Evolutionary conservation across 2,113 vertebrate genomes (phyloP).

Genomic region (Crocuta crocuta): DNA sequence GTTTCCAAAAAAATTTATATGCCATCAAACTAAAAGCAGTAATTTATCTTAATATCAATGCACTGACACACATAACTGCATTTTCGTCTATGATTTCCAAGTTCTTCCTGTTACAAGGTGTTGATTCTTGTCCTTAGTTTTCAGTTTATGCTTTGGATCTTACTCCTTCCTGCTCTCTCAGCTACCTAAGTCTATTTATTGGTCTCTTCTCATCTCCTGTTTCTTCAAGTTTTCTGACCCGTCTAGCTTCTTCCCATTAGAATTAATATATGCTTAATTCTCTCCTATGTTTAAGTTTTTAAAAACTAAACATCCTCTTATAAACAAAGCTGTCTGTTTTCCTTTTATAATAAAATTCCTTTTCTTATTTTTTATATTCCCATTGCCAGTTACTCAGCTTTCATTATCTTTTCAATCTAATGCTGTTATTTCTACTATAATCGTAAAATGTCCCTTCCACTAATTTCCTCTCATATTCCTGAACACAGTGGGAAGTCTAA

Average conservation of each 20-base stretch:
- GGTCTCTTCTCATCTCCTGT: neutral
- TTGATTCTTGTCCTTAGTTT: neutral
- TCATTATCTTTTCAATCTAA: neutral
- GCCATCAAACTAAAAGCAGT: neutral
- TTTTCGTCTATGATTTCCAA: neutral
- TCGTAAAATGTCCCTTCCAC: neutral
- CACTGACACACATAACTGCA: neutral
- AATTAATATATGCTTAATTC: neutral
- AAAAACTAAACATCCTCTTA: neutral
- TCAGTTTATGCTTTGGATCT: neutral
- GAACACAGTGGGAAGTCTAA: neutral
- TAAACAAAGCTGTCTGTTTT: neutral
- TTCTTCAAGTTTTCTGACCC: neutral
- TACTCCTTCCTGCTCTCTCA: neutral
- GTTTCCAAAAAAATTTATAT: neutral
- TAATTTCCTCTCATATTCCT: neutral
- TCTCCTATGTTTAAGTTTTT: neutral
- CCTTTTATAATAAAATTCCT: neutral
- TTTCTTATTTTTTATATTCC: neutral
- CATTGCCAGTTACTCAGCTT: neutral
- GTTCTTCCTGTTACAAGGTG: neutral
- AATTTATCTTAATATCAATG: neutral
- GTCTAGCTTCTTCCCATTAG: neutral
- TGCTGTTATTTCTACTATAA: neutral
- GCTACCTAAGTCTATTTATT: neutral